Evolutionary conservation across 2,113 vertebrate species (phyloP).

Genomic region (Prochilodus magdalenae): DNA sequence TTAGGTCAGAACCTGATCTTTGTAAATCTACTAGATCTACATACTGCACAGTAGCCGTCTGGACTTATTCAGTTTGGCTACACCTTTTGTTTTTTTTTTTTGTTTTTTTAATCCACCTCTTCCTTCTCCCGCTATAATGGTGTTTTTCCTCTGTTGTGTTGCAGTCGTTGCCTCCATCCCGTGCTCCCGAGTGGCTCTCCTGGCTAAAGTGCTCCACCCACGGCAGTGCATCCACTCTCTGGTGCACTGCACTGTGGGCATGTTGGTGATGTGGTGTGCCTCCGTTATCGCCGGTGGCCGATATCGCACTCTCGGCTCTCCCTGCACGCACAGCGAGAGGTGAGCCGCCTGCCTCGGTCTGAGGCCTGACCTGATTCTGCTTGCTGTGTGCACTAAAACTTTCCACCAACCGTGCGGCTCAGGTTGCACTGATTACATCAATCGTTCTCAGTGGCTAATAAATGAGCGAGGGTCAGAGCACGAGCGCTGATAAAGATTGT

Average conservation of each 20-base stretch:
- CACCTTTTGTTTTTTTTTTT: no score
- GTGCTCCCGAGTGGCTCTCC: slow-evolving; percentile 87
- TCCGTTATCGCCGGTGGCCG: slow-evolving; percentile 82
- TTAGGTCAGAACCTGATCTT: no score
- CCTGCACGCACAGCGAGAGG: slow-evolving; percentile 78
- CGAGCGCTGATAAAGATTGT: not conserved
- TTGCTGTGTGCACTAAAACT: not conserved
- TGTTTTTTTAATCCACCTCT: no score
- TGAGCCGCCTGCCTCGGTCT: slow-evolving; percentile 59
- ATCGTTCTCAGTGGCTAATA: not conserved
- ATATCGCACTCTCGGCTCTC: slow-evolving; percentile 79
- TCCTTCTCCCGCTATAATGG: no score
- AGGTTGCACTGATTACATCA: slow-evolving; percentile 9
- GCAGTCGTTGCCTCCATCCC: slow-evolving; percentile 90
- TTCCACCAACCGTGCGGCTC: not conserved
- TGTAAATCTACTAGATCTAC: no score
- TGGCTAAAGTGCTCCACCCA: slow-evolving; percentile 90
- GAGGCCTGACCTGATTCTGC: slow-evolving; percentile 6
- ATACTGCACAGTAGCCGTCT: no score
- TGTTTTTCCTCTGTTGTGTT: slow-evolving; percentile 28
- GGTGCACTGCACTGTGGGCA: slow-evolving; percentile 86
- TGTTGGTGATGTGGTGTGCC: slow-evolving; percentile 90
- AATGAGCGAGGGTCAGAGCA: not conserved
- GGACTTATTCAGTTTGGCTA: no score
- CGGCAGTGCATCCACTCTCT: slow-evolving; percentile 85